phyloP scores from a whole-genome alignment of 2,797 vertebrate species.

The Busarellus nigricollis region DNA sequence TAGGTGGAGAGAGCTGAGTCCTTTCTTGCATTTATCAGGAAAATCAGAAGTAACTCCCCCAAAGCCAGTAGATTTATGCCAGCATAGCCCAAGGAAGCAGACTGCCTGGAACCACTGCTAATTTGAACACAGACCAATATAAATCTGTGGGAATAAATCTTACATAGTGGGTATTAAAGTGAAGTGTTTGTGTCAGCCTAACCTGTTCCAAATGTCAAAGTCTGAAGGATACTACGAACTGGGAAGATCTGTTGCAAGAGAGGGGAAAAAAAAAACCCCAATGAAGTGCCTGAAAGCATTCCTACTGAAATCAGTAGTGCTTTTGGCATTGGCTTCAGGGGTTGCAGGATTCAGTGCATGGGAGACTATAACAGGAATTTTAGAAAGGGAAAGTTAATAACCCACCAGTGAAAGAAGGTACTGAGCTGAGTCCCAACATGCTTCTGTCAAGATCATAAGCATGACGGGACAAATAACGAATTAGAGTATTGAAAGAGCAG shows the following conservation, averaged over 20 bases:
- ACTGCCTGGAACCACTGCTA: conserved; percentile 64
- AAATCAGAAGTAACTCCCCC: conserved; percentile 52
- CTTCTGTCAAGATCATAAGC: neutral
- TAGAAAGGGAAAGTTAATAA: neutral
- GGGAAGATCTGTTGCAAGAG: neutral
- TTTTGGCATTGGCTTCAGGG: neutral
- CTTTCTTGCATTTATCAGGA: conserved; percentile 41
- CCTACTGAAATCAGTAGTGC: neutral
- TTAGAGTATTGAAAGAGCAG: neutral
- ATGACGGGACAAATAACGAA: neutral
- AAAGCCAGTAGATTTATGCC: conserved; percentile 56
- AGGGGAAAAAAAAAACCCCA: neutral
- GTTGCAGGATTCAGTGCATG: neutral
- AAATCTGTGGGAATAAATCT: conserved; percentile 58
- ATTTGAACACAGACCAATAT: conserved; percentile 54
- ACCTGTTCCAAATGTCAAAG: conserved; percentile 37
- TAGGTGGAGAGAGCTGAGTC: neutral
- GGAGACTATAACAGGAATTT: neutral
- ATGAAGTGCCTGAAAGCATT: neutral
- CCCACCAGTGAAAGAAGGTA: neutral
- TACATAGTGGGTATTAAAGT: conserved; percentile 10
- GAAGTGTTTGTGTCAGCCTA: conserved; percentile 47
- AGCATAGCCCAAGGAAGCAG: conserved; percentile 57
- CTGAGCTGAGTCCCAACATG: neutral
- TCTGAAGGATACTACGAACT: neutral